Evolutionary conservation across 2,113 vertebrate species (phyloP).

Genomic region (Copsychus sechellarum): DNA sequence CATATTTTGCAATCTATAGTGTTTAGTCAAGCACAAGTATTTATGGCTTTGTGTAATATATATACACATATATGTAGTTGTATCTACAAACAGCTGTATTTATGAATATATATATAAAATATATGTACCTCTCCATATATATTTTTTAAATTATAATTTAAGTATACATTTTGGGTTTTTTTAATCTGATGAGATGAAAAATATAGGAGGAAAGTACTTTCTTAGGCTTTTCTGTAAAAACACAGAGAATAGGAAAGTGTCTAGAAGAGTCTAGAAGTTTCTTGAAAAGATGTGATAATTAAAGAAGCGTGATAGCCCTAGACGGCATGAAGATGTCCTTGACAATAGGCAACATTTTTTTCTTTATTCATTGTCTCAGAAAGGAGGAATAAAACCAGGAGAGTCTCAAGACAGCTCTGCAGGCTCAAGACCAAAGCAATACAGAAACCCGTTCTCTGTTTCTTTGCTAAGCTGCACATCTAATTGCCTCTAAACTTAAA

Average conservation of each 20-base stretch:
- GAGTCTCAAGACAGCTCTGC: not conserved
- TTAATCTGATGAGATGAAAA: not conserved
- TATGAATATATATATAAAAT: not conserved
- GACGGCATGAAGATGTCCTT: not conserved
- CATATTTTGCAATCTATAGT: not conserved
- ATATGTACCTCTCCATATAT: not conserved
- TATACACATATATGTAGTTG: not conserved
- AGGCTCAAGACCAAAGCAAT: not conserved
- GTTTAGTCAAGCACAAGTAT: not conserved
- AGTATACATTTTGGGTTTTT: not conserved
- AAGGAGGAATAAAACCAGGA: not conserved
- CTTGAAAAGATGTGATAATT: not conserved
- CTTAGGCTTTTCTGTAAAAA: not conserved
- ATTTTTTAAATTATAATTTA: not conserved
- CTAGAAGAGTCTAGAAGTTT: not conserved
- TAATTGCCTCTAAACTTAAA: not conserved
- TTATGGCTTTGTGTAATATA: not conserved
- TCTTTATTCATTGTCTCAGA: not conserved
- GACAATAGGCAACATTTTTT: not conserved
- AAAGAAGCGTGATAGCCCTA: not conserved
- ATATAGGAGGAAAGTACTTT: not conserved
- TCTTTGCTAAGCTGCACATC: not conserved
- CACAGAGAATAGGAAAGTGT: not conserved
- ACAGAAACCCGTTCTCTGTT: not conserved
- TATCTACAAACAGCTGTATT: not conserved